Evolutionary conservation across 2,113 vertebrate genomes (phyloP).

Genomic region (Myotis yumanensis): DNA sequence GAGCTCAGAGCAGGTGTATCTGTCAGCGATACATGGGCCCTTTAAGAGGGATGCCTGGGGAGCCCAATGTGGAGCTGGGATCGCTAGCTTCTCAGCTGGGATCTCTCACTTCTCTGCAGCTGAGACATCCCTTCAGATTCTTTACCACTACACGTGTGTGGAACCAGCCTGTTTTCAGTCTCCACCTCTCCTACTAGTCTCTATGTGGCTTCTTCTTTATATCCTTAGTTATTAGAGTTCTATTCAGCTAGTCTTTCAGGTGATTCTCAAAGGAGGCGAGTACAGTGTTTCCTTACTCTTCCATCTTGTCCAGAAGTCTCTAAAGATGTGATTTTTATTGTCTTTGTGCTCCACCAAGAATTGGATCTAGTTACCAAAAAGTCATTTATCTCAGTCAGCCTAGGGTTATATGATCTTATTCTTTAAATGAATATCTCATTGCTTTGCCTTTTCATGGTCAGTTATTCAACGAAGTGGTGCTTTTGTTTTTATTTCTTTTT

Average conservation of each 20-base stretch:
- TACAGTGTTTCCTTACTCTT: background rate
- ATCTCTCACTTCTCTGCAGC: background rate
- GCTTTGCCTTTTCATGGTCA: background rate
- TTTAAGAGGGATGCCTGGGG: background rate
- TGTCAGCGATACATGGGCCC: background rate
- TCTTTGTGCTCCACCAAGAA: background rate
- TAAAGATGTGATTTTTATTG: background rate
- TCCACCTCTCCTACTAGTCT: background rate
- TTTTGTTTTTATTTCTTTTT: constrained; percentile 24
- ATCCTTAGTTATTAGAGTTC: too few relatives aligned
- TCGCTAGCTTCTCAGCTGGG: background rate
- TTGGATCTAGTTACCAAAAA: constrained; percentile 27
- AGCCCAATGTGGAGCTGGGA: too few relatives aligned
- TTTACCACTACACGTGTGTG: background rate
- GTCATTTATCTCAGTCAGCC: background rate
- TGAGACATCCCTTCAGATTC: background rate
- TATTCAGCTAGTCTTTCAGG: too few relatives aligned
- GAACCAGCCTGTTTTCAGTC: background rate
- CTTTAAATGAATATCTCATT: constrained; percentile 7
- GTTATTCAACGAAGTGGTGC: background rate
- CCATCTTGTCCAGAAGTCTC: background rate
- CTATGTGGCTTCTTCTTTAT: too few relatives aligned
- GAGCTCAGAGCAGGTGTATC: background rate
- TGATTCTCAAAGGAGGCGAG: background rate
- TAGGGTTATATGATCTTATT: background rate